Conservation (phyloP, 2,797 vertebrate species). For the Hydrocynus forskahlii region DNA sequence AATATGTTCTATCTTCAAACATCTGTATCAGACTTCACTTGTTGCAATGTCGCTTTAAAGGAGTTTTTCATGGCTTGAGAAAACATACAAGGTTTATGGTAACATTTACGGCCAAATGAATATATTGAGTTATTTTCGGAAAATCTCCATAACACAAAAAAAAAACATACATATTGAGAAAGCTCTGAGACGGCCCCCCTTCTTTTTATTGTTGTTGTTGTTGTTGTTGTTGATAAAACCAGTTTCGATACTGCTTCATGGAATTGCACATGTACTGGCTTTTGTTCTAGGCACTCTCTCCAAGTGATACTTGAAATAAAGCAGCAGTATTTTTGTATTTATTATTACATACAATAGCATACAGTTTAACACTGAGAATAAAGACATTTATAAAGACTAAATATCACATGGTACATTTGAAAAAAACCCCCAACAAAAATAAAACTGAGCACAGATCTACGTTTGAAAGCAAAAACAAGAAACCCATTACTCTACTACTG, state of each 20-base stretch:
- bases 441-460: conserved; percentile 48
- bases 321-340: conserved; percentile 64
- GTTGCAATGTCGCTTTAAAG: conserved; percentile 68
- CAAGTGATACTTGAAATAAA: conserved; percentile 60
- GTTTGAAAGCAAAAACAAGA: conserved; percentile 45
- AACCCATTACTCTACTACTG: conserved; percentile 47
- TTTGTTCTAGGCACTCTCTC: conserved; percentile 61
- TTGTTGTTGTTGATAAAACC: conserved; percentile 10
- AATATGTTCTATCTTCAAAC: conserved; percentile 79
- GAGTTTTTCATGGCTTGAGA: conserved; percentile 67
- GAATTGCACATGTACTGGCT: conserved; percentile 49
- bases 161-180: conserved; percentile 34
- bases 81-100: conserved; percentile 66
- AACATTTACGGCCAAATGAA: background rate
- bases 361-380: conserved; percentile 60
- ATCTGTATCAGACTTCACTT: conserved; percentile 76
- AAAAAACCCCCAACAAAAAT: background rate
- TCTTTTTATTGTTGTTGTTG: too few relatives aligned
- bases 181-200: conserved; percentile 17
- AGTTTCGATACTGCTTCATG: conserved; percentile 35
- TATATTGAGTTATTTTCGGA: conserved; percentile 17
- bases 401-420: conserved; percentile 55
- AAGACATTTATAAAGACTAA: conserved; percentile 60
- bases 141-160: conserved; percentile 32
- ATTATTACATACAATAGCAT: conserved; percentile 60